Percentiles rank a stretch among this genome's conserved stretches.
Evolutionary conservation across 1,140 invertebrate genomes (phyloP).

Genomic region (Drosophila busckii): DNA sequence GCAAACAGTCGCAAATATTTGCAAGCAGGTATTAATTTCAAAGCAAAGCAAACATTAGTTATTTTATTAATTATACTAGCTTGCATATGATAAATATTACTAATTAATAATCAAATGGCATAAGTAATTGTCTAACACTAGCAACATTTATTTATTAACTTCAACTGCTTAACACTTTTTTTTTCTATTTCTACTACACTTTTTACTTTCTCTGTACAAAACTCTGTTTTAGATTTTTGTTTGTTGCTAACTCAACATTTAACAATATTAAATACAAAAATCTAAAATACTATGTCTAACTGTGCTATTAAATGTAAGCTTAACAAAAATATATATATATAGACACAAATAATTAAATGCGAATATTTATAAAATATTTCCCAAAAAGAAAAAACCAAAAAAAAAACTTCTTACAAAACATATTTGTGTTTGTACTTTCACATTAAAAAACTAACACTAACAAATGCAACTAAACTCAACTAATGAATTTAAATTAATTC

Average conservation of each 20-base stretch:
- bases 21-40: conserved; percentile 43
- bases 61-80: too few species aligned
- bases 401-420: neutral
- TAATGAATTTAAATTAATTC: conserved; percentile 11
- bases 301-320: conserved; percentile 77
- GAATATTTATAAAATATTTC: conserved; percentile 29
- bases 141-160: too few species aligned
- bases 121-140: conserved; percentile 51
- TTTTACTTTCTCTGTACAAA: conserved; percentile 45
- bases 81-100: too few species aligned
- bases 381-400: too few species aligned
- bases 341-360: conserved; percentile 16
- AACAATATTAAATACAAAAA: conserved; percentile 22
- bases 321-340: conserved; percentile 39
- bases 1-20: conserved; percentile 42
- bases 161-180: too few species aligned
- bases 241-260: conserved; percentile 17
- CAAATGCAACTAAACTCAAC: neutral
- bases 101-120: too few species aligned
- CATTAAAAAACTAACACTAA: conserved; percentile 3
- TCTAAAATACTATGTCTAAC: conserved; percentile 60
- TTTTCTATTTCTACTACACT: too few species aligned
- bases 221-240: conserved; percentile 18
- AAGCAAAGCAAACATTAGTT: too few species aligned
- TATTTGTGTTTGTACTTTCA: conserved; percentile 1